Conservation (phyloP, 2,797 vertebrate genomes). For the Catostomus latipinnis region DNA sequence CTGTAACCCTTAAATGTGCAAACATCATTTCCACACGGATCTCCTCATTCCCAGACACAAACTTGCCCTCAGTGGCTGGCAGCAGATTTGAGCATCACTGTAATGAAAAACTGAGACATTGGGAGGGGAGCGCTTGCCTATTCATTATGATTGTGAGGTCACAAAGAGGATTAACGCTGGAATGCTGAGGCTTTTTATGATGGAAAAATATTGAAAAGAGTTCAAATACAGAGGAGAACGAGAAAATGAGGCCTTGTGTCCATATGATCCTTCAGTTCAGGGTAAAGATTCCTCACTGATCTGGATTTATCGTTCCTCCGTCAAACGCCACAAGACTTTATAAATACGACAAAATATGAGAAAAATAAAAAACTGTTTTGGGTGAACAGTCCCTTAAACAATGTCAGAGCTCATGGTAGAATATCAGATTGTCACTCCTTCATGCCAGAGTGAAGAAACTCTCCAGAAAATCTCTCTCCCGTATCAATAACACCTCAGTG, state of each 20-base stretch:
- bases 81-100: slow-evolving; percentile 32
- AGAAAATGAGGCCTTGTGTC: neutral
- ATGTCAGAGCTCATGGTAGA: too few species aligned
- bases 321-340: too few species aligned
- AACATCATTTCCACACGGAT: slow-evolving; percentile 29
- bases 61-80: slow-evolving; percentile 23
- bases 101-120: slow-evolving; percentile 46
- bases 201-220: neutral
- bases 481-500: too few species aligned
- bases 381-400: too few species aligned
- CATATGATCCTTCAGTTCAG: too few species aligned
- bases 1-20: slow-evolving; percentile 31
- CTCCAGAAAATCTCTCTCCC: too few species aligned
- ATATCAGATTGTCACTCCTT: too few species aligned
- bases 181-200: slow-evolving; percentile 54
- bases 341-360: too few species aligned
- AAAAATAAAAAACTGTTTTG: too few species aligned
- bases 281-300: too few species aligned
- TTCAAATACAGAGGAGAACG: slow-evolving; percentile 29
- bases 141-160: slow-evolving; percentile 51
- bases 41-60: slow-evolving; percentile 34
- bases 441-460: too few species aligned
- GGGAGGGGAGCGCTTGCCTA: slow-evolving; percentile 1
- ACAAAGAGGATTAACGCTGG: slow-evolving; percentile 59
- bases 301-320: too few species aligned